Conservation (phyloP, 2,797 vertebrate species). For the Ctenopoma multispine region DNA sequence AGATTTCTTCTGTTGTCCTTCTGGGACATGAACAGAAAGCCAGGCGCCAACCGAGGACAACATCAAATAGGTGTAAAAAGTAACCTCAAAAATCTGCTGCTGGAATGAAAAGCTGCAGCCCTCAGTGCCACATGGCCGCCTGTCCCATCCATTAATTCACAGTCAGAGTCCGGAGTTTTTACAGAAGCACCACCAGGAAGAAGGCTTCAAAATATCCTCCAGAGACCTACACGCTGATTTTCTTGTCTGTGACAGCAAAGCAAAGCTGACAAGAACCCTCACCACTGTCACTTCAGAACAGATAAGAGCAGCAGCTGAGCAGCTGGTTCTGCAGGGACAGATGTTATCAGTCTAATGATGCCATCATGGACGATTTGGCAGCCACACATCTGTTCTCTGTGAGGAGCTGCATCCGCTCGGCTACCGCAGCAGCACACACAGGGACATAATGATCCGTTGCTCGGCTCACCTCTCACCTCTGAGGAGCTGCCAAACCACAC, state of each 20-base stretch:
- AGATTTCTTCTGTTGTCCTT: constrained; percentile 11
- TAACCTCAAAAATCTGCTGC: constrained; percentile 10
- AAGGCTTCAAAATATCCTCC: too few species aligned
- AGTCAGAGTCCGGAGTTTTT: neutral
- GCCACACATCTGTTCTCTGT: constrained; percentile 47
- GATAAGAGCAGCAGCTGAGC: constrained; percentile 18
- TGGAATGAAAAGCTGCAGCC: neutral
- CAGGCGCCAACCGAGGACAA: neutral
- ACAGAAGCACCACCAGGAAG: too few species aligned
- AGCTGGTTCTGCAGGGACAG: constrained; percentile 38
- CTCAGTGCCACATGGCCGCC: neutral
- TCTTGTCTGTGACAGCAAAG: constrained; percentile 5
- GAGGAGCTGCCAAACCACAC: constrained; percentile 57
- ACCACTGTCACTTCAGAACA: neutral
- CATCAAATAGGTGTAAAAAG: neutral
- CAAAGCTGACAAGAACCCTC: neutral
- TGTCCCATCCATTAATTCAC: too few species aligned
- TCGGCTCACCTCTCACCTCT: constrained; percentile 71
- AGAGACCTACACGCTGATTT: neutral
- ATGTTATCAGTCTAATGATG: constrained; percentile 62
- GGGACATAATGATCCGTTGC: constrained; percentile 61
- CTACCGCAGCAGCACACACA: constrained; percentile 38
- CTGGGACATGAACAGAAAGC: neutral
- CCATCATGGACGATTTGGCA: constrained; percentile 55
- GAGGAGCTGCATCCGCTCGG: constrained; percentile 39